A percentile compares a stretch with the other conserved stretches of the same genome.
phyloP scores from a whole-genome alignment of 1,140 invertebrate genomes.

The Sycophila sp. region DNA sequence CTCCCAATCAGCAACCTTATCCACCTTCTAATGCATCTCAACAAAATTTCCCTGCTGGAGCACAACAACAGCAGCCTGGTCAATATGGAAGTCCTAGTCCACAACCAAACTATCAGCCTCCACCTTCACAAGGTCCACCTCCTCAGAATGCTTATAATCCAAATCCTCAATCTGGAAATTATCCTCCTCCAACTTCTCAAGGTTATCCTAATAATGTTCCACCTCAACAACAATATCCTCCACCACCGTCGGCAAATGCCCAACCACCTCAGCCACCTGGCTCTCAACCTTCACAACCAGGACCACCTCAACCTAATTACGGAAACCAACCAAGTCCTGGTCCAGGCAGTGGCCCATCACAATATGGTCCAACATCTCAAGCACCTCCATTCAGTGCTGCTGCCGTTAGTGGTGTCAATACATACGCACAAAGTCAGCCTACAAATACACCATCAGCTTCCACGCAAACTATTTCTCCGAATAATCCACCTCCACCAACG shows the following conservation, averaged over 20 bases:
- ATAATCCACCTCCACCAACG: constrained; percentile 56
- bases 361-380: constrained; percentile 59
- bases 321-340: constrained; percentile 62
- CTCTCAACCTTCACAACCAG: constrained; percentile 55
- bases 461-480: constrained; percentile 64
- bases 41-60: constrained; percentile 57
- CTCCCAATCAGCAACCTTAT: constrained; percentile 62
- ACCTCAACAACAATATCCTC: constrained; percentile 59
- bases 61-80: constrained; percentile 54
- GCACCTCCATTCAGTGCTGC: constrained; percentile 57
- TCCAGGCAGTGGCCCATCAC: constrained; percentile 56
- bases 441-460: constrained; percentile 61
- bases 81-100: constrained; percentile 63
- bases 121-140: constrained; percentile 56
- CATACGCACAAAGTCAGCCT: constrained; percentile 62
- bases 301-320: constrained; percentile 58
- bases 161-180: constrained; percentile 56
- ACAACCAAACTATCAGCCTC: constrained; percentile 61
- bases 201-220: constrained; percentile 61
- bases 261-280: constrained; percentile 53
- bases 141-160: constrained; percentile 60
- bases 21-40: constrained; percentile 59
- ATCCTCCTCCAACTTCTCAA: constrained; percentile 61
- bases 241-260: constrained; percentile 55
- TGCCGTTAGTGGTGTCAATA: constrained; percentile 56